Conservation (phyloP, 2,888 invertebrate species). For the Helleia helle region DNA sequence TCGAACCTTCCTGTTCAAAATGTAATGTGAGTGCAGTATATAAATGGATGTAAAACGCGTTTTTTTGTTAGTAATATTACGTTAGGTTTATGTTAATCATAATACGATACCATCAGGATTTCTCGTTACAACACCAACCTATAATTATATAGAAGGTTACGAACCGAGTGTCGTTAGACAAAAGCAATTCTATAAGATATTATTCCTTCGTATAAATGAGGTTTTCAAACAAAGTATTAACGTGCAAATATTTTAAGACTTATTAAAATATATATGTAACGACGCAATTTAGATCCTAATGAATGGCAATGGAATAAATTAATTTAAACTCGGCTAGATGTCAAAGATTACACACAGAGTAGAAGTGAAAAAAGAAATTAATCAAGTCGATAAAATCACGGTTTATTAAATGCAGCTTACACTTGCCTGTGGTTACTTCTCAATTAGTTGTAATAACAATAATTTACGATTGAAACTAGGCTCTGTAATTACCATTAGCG, state of each 20-base stretch:
- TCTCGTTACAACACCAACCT: background rate
- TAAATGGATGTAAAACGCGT: too few relatives aligned
- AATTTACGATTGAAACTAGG: background rate
- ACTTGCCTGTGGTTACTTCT: background rate
- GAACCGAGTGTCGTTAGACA: background rate
- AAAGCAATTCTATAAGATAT: background rate
- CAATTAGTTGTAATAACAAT: background rate
- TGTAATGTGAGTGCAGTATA: too few relatives aligned
- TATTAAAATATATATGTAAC: too few relatives aligned
- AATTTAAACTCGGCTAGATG: too few relatives aligned
- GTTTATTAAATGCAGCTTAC: background rate
- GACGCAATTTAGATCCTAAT: too few relatives aligned
- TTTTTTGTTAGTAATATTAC: background rate
- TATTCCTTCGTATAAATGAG: background rate
- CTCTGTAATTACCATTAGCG: slow-evolving; percentile 20
- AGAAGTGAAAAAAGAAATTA: too few relatives aligned
- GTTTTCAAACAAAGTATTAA: too few relatives aligned
- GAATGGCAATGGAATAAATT: too few relatives aligned
- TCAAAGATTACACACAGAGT: too few relatives aligned
- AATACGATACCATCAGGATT: background rate
- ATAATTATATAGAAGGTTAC: background rate
- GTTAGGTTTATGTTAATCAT: background rate
- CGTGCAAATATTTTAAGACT: too few relatives aligned
- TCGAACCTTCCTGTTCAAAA: too few relatives aligned
- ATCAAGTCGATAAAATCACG: background rate